Conservation (phyloP, 2,888 invertebrate species). For the Apodemia hepburni region DNA sequence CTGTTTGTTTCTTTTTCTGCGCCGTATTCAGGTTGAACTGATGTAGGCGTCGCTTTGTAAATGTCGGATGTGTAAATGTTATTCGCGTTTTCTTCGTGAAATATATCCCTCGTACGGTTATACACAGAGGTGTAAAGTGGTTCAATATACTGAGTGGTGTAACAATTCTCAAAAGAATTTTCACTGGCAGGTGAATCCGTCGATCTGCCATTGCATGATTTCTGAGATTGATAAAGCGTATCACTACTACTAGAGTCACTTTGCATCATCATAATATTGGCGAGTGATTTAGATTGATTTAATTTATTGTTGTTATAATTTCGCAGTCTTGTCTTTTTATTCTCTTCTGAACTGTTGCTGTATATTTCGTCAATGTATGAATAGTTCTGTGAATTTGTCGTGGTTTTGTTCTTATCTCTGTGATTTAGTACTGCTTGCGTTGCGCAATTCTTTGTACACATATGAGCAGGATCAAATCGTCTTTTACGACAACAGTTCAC, state of each 20-base stretch:
- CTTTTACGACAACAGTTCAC: constrained; percentile 64
- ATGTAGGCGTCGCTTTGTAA: constrained; percentile 74
- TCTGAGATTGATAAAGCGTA: constrained; percentile 70
- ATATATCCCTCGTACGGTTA: constrained; percentile 64
- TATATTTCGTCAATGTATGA: constrained; percentile 59
- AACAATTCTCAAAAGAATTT: constrained; percentile 67
- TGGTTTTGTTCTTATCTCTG: constrained; percentile 54
- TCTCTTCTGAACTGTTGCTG: constrained; percentile 55
- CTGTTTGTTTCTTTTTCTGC: constrained; percentile 53
- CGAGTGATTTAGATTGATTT: constrained; percentile 72
- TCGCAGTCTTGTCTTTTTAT: constrained; percentile 57
- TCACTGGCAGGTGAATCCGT: constrained; percentile 72
- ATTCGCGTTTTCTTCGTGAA: constrained; percentile 63
- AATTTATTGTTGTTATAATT: constrained; percentile 67
- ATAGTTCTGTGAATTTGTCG: constrained; percentile 57
- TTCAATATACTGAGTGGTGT: constrained; percentile 69
- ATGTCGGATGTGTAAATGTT: constrained; percentile 64
- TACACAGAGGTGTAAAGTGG: constrained; percentile 71
- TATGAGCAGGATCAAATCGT: constrained; percentile 69
- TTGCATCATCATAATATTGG: constrained; percentile 67
- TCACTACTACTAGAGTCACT: constrained; percentile 73
- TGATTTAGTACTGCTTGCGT: constrained; percentile 41
- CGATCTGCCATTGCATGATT: constrained; percentile 63
- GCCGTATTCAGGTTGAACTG: constrained; percentile 62
- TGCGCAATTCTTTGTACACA: constrained; percentile 65